Evolutionary conservation across 2,797 vertebrate genomes (phyloP), one percentile per base, ranked within the genome.

Genomic region (Psittacula echo): DNA sequence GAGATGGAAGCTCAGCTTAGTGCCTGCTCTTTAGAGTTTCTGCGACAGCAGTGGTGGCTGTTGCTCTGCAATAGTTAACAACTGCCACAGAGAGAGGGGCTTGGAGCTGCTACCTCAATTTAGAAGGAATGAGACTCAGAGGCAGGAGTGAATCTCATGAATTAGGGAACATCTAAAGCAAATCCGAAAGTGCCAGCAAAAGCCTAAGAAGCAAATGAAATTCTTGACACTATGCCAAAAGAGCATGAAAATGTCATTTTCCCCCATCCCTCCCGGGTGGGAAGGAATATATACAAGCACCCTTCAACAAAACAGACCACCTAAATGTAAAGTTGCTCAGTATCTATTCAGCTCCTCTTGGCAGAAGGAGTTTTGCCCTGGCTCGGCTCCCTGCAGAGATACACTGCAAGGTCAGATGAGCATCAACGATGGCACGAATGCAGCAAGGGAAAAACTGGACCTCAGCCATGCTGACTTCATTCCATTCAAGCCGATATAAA

Each of bases 141-240:
- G 54, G 58, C 51, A 81, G 76, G 50, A 92, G 37, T 5, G 22
- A 91, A 88, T 32, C 68, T 88, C 79, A 62, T 73, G 42, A 93
- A 92, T 73, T 86, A 91, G 62, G 21, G 58, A 96, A n/a, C 70
- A 91, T 62, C 81, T 79, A 32, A 84, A 93, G 81, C 30, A 72
- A 89, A 93, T n/a, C 79, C 56, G 37, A 85, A 88, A 56, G 41
- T 8, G 34, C 45, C 4, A 73, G 76, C 9, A 5, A 75, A 30
- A 64, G 50, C 53, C 73, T 76, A 82, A 73, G 80, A 16, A 84
- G 37, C 60, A 94, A 93, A 88, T 45, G 0, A 82, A 78, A 82
- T 64, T 62, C 51, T 30, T 79, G 85, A 56, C 64, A 67, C 10
- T 17, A 7, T n/a, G 88, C 85, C 80, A 93, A 65, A 93, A 61